A percentile compares a stretch with the other conserved stretches of the same genome.
phyloP scores from a whole-genome alignment of 1,140 invertebrate genomes.

The Apis laboriosa region DNA sequence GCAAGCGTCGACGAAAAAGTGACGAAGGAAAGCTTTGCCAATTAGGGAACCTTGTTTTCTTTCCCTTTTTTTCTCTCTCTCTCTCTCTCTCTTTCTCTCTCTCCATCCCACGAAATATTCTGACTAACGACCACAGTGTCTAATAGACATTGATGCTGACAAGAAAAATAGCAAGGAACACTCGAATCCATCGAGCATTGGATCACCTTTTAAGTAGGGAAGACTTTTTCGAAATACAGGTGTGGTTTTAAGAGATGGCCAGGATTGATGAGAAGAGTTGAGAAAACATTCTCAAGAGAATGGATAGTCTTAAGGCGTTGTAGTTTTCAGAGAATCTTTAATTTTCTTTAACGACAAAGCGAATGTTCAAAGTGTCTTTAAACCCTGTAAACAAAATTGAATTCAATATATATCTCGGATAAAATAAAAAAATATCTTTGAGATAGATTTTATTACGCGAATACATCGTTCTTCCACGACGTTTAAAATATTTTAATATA shows the following conservation, averaged over 20 bases:
- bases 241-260: conserved; percentile 46
- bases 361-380: conserved; percentile 37
- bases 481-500: too few species aligned
- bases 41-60: conserved; percentile 27
- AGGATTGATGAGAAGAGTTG: conserved; percentile 58
- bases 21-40: conserved; percentile 24
- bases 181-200: conserved; percentile 59
- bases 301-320: conserved; percentile 25
- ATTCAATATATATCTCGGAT: conserved; percentile 18
- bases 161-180: conserved; percentile 33
- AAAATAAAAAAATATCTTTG: neutral
- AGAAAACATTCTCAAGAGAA: conserved; percentile 52
- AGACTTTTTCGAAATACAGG: conserved; percentile 18
- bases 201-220: conserved; percentile 56
- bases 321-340: conserved; percentile 48
- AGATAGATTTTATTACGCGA: too few species aligned
- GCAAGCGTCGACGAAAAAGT: conserved; percentile 7
- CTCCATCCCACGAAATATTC: too few species aligned
- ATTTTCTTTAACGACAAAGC: conserved; percentile 64
- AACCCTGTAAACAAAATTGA: conserved; percentile 3
- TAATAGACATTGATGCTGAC: conserved; percentile 37
- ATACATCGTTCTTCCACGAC: too few species aligned
- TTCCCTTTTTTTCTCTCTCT: neutral
- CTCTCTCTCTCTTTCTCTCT: too few species aligned
- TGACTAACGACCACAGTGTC: conserved; percentile 40